Base-by-base conservation (phyloP, 1,140 invertebrate genomes). In the Hylaeus anthracinus region DNA sequence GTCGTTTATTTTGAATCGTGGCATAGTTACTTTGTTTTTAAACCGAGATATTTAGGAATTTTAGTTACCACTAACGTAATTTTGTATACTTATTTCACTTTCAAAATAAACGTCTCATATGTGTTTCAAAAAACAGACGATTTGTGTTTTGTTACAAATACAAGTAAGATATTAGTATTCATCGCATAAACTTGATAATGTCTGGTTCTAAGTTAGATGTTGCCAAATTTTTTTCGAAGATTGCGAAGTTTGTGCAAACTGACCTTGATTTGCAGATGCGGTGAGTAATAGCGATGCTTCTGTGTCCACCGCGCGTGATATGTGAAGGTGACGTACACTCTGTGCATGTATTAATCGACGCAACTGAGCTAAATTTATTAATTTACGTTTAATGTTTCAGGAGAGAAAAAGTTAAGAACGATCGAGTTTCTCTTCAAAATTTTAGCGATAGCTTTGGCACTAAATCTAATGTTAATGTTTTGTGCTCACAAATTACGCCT, bases 221-320 rank as follows among this genome's bases (percentile, higher is more conserved):
- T 69, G 79, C n/a, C 67, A n/a, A 55, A 51, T 69, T 73, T 56
- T 12, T 43, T 53, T 12, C 8, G 48, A 51, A 60, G 39, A 63
- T 76, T 81, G 76, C 56, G 26, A 26, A 26, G 26, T 26, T 26
- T 82, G 87, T 69, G 74, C 58, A 81, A 55, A 88, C 83, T 88
- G 81, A 87, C 81, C 84, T 88, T 87, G 79, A 73, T 76, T 79
- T 79, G 71, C 43, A 79, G 72, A 70, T 74, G 77, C 83, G 75
- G 86, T 87, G 81, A 84, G 63, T 86, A 72, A 69, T 77, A 75
- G 78, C 85, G 81, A 76, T 88, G 71, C 74, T 87, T 83, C 82
- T 75, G 53, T 66, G 71, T 78, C 75, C 86, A 61, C 41, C 66
- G 66, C 81, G 60, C 77, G 70, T 87, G 73, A 79, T 58, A 75